phyloP scores from a whole-genome alignment of 1,140 invertebrate species.

The Eubasilissa regina region DNA sequence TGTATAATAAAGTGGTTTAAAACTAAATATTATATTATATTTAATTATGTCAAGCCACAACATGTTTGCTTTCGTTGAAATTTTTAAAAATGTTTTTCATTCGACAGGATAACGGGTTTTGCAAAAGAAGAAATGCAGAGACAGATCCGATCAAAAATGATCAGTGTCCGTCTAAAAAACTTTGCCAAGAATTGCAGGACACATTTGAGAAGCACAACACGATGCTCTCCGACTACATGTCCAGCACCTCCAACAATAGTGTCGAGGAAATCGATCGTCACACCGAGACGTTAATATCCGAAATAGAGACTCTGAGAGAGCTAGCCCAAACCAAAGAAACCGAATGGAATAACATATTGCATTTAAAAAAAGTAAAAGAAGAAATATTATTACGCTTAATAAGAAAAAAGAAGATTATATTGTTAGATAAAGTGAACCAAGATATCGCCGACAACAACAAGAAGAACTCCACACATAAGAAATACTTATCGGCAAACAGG shows the following conservation, averaged over 20 bases:
- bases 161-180: conserved; percentile 63
- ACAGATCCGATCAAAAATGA: conserved; percentile 30
- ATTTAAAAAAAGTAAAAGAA: conserved; percentile 86
- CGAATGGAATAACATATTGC: conserved; percentile 87
- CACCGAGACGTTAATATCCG: conserved; percentile 74
- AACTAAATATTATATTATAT: too few species aligned
- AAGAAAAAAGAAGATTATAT: conserved; percentile 75
- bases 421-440: conserved; percentile 43
- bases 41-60: too few species aligned
- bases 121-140: conserved; percentile 45
- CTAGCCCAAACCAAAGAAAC: conserved; percentile 83
- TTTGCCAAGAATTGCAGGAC: conserved; percentile 72
- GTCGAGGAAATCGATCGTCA: conserved; percentile 75
- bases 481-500: conserved; percentile 39
- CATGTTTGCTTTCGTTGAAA: too few species aligned
- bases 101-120: conserved; percentile 28
- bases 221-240: conserved; percentile 76
- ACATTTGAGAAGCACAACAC: conserved; percentile 73
- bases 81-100: conserved; percentile 9
- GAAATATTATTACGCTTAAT: conserved; percentile 81
- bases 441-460: conserved; percentile 46
- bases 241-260: conserved; percentile 72
- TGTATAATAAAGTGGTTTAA: too few species aligned
- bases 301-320: conserved; percentile 79
- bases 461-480: conserved; percentile 27